A percentile compares a stretch with the other conserved stretches of the same genome.
Evolutionary conservation across 2,888 invertebrate genomes (phyloP).

Genomic region (Clanis bilineata): DNA sequence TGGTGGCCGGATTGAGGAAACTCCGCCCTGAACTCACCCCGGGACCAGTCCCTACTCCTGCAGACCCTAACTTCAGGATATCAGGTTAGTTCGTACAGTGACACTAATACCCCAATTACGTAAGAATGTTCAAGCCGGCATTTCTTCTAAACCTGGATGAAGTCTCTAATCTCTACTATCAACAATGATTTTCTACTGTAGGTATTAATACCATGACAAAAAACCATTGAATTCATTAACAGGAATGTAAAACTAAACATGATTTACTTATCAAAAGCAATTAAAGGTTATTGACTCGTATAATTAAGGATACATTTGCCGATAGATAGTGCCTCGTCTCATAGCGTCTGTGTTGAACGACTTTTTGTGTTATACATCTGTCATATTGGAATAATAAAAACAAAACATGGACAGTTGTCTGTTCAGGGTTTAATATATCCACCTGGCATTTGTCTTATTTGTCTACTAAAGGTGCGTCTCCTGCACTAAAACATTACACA

Average conservation of each 20-base stretch:
- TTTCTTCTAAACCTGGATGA: too few relatives aligned
- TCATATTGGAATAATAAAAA: conserved; percentile 19
- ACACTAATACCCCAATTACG: too few relatives aligned
- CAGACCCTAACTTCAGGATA: conserved; percentile 73
- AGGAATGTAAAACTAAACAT: too few relatives aligned
- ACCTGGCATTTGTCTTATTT: not conserved
- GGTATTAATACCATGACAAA: too few relatives aligned
- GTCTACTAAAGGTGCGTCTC: too few relatives aligned
- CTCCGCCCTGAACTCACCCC: conserved; percentile 74
- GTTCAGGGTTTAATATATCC: not conserved
- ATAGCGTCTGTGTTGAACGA: not conserved
- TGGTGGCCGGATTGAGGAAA: conserved; percentile 79
- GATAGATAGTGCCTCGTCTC: not conserved
- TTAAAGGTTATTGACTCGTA: not conserved
- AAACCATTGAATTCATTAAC: too few relatives aligned
- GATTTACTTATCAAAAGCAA: conserved; percentile 2
- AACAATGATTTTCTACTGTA: too few relatives aligned
- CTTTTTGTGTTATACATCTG: conserved; percentile 26
- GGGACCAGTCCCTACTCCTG: conserved; percentile 67
- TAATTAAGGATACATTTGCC: not conserved
- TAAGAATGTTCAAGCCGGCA: too few relatives aligned
- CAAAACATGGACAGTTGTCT: conserved; percentile 17
- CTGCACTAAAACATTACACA: too few relatives aligned
- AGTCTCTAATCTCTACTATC: too few relatives aligned
- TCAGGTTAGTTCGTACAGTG: conserved; percentile 70